Evolutionary conservation across 2,888 invertebrate genomes (phyloP).

Genomic region (Stenchaetothrips biformis): DNA sequence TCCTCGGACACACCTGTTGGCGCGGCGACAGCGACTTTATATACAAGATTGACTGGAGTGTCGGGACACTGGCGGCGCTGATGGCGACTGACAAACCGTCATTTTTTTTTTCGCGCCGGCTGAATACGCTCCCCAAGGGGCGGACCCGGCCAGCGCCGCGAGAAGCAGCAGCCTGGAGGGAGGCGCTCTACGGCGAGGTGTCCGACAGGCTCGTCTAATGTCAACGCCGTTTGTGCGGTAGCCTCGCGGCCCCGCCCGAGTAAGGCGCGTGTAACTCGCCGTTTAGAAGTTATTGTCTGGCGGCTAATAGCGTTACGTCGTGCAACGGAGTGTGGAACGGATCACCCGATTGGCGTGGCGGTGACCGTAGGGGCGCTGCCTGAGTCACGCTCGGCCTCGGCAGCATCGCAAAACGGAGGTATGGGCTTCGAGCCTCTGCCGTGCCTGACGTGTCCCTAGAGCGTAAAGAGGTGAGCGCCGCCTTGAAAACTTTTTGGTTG

Average conservation of each 20-base stretch:
- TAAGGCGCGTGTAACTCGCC: constrained; percentile 2
- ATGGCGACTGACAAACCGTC: not conserved
- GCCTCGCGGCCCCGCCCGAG: not conserved
- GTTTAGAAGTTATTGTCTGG: constrained; percentile 13
- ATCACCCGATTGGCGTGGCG: not conserved
- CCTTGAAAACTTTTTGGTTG: no score
- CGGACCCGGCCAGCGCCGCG: not conserved
- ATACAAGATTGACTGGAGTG: no score
- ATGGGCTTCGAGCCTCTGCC: no score
- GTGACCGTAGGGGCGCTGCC: no score
- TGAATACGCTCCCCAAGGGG: not conserved
- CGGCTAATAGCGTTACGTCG: constrained; percentile 2
- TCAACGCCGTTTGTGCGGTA: not conserved
- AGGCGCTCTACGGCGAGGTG: no score
- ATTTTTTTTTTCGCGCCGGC: not conserved
- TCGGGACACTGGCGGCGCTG: not conserved
- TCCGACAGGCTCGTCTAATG: no score
- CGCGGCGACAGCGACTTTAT: not conserved
- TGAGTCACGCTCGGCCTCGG: no score
- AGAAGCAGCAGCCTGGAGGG: not conserved
- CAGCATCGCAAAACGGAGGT: no score
- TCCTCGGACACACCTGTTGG: constrained; percentile 1
- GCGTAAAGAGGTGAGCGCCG: no score
- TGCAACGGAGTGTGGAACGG: not conserved
- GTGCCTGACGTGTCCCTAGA: no score